These are phyloP conservation scores for Eulimnadia texana DNA, from an alignment of 1,140 invertebrate species.

Conservation along the genomic window DNA sequence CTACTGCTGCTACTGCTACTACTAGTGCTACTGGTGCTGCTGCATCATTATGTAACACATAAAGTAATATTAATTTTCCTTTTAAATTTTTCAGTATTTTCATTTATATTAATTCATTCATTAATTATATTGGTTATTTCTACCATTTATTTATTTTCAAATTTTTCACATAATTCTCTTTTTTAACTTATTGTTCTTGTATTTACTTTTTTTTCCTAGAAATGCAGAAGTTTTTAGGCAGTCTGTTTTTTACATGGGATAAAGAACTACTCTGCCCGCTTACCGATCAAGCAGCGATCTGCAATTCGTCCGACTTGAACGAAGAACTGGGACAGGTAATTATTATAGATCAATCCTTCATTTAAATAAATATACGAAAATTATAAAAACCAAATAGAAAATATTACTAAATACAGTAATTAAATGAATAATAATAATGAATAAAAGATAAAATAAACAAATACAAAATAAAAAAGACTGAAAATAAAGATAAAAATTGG, in stretches of 20 bases:
- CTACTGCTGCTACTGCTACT: too few relatives aligned
- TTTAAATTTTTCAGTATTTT: too few relatives aligned
- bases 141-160: slow-evolving; percentile 14
- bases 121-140: slow-evolving; percentile 35
- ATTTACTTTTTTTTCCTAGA: slow-evolving; percentile 30
- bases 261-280: slow-evolving; percentile 38
- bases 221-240: slow-evolving; percentile 49
- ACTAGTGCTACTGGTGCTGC: too few relatives aligned
- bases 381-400: too few relatives aligned
- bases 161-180: neutral
- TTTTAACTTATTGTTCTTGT: slow-evolving; percentile 12
- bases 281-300: slow-evolving; percentile 34
- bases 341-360: slow-evolving; percentile 25
- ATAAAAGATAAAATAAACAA: too few relatives aligned
- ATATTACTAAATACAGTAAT: too few relatives aligned
- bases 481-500: too few relatives aligned
- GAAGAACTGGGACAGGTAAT: slow-evolving; percentile 48
- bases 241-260: slow-evolving; percentile 47
- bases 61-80: neutral
- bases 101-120: too few relatives aligned
- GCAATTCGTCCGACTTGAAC: slow-evolving; percentile 54
- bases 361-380: neutral
- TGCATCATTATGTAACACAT: too few relatives aligned
- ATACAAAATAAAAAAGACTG: too few relatives aligned
- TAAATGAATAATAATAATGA: too few relatives aligned